Evolutionary conservation across 1,140 invertebrate species (phyloP), one percentile per base, ranked within the genome.

Genomic region (Cydia amplana): DNA sequence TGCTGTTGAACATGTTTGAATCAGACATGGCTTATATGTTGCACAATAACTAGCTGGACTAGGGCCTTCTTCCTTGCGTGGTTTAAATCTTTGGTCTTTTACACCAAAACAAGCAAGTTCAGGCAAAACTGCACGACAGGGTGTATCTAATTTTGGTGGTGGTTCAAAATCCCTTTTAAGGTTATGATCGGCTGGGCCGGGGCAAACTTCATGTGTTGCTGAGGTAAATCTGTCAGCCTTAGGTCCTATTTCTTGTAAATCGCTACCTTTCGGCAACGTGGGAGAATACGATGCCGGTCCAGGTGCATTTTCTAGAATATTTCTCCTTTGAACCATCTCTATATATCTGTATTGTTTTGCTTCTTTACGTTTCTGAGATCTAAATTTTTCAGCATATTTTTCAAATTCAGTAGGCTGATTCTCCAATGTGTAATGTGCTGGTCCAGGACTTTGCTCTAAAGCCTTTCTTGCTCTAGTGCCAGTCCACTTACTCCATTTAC

Each of bases 401-500:
- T 79, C 65, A 46, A 75, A 43, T 55, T 49, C 12, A 36, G 76
- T 80, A 25, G 80, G 82, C 70, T 79, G 36, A 51, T 75, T 83
- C 67, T 79, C 77, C 20, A 88, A 74, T 36, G 10, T 77, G 64
- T 92, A 92, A 76, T 86, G 75, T 20, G 86, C 83, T 23, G 90
- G 90, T 4, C 89, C 88, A 20, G 90, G 89, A 20, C 40, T 78
- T 18, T 49, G 12, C 55, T 83, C 74, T 20, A 43, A 16, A 28
- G 9, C 43, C 78, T 79, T 76, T 36, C 18, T 64, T 9, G 73
- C 51, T 76, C 83, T 79, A 77, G 77, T 77, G 6, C 84, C 79
- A 23, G 85, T 84, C 82, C 88, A 80, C 46, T 82, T 77, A 82
- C 90, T 92, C 90, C 89, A 90, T 85, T 90, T 92, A 23, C 88